Conservation (phyloP, 1,140 invertebrate genomes). For the Panagrolaimus sp. region DNA sequence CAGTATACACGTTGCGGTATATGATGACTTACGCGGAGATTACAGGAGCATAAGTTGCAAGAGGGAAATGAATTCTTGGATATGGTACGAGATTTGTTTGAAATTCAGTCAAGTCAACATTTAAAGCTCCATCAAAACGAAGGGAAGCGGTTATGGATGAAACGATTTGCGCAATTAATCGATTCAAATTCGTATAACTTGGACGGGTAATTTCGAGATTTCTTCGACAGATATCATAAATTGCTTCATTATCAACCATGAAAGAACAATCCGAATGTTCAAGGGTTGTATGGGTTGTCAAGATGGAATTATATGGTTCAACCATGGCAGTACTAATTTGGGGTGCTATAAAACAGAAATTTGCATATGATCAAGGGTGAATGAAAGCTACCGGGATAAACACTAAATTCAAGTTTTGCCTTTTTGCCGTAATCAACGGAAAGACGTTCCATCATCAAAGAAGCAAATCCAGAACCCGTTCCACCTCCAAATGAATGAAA, state of each 20-base stretch:
- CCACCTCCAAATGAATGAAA: constrained; percentile 79
- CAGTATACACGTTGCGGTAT: no score
- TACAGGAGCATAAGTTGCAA: constrained; percentile 61
- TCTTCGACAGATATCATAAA: constrained; percentile 67
- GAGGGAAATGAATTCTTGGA: constrained; percentile 70
- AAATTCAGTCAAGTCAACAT: constrained; percentile 82
- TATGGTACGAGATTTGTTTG: constrained; percentile 67
- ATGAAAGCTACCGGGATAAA: constrained; percentile 70
- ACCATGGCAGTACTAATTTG: constrained; percentile 71
- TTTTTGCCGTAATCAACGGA: constrained; percentile 70
- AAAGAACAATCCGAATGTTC: constrained; percentile 76
- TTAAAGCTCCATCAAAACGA: constrained; percentile 78
- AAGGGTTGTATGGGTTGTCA: constrained; percentile 74
- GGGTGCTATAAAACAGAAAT: background rate
- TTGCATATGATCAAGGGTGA: constrained; percentile 19
- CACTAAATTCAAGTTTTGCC: constrained; percentile 71
- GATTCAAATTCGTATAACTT: constrained; percentile 75
- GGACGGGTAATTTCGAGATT: constrained; percentile 66
- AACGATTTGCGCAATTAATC: constrained; percentile 76
- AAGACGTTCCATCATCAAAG: constrained; percentile 70
- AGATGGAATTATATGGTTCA: constrained; percentile 79
- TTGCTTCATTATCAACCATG: constrained; percentile 78
- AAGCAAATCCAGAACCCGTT: constrained; percentile 71
- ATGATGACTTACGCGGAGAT: constrained; percentile 37
- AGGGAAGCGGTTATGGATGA: constrained; percentile 77